These are phyloP conservation scores for Enteromius mattozi DNA, from an alignment of 2,797 vertebrate genomes.

Conservation along the genomic window DNA sequence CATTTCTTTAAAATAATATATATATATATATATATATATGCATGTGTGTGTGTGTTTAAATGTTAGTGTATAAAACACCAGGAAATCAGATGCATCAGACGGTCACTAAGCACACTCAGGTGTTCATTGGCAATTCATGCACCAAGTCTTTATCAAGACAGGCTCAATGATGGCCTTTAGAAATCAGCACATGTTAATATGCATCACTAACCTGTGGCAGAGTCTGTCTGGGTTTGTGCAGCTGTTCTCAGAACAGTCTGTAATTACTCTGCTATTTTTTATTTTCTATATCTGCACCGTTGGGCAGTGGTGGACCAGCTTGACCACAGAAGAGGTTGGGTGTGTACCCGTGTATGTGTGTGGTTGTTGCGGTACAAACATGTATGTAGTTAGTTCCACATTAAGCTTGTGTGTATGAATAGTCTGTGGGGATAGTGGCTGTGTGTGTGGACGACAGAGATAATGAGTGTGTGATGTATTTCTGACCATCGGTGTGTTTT, in stretches of 20 bases:
- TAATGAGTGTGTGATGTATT: slow-evolving; percentile 21
- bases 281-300: slow-evolving; percentile 73
- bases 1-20: no score
- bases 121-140: neutral
- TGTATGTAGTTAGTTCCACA: slow-evolving; percentile 13
- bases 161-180: neutral
- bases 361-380: slow-evolving; percentile 5
- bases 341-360: slow-evolving; percentile 35
- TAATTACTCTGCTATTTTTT: slow-evolving; percentile 72
- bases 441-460: slow-evolving; percentile 7
- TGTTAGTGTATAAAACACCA: neutral
- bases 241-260: slow-evolving; percentile 65
- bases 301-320: slow-evolving; percentile 58
- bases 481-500: slow-evolving; percentile 14
- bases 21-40: no score
- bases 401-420: slow-evolving; percentile 11
- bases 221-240: slow-evolving; percentile 43
- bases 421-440: neutral
- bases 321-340: slow-evolving; percentile 43
- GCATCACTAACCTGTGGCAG: slow-evolving; percentile 25
- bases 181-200: neutral
- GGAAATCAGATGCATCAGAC: neutral
- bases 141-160: neutral
- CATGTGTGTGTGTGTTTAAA: neutral
- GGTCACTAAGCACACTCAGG: neutral